A percentile compares a stretch with the other conserved stretches of the same genome.
Conservation (phyloP, 2,113 vertebrate species). For the Gila orcuttii region DNA sequence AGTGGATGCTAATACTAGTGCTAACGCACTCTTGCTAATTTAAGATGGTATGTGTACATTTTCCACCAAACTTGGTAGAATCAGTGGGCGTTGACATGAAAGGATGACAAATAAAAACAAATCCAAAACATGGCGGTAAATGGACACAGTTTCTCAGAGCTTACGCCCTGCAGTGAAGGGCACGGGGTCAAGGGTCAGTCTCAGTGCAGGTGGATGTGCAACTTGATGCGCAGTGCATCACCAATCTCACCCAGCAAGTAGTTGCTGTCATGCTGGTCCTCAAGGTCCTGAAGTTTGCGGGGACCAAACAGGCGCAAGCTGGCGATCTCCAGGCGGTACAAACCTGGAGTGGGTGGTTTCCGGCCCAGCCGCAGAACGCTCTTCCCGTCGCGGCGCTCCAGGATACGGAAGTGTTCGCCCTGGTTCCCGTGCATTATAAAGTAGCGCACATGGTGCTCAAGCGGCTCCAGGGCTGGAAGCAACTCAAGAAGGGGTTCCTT, state of each 20-base stretch:
- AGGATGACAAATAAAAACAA: conserved; percentile 17
- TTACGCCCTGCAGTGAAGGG: conserved; percentile 60
- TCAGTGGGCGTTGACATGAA: background rate
- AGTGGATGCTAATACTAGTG: background rate
- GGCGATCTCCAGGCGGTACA: conserved; percentile 84
- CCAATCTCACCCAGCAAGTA: conserved; percentile 84
- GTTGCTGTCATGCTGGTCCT: conserved; percentile 82
- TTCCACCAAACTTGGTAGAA: conserved; percentile 58
- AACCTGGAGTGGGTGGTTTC: conserved; percentile 76
- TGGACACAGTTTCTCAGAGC: conserved; percentile 73
- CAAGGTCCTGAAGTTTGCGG: conserved; percentile 78
- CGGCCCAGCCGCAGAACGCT: conserved; percentile 83
- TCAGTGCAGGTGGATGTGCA: conserved; percentile 90
- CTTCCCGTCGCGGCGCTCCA: conserved; percentile 80
- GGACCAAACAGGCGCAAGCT: conserved; percentile 82
- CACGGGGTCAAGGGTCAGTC: conserved; percentile 64
- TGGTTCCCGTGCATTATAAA: conserved; percentile 82
- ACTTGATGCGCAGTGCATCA: conserved; percentile 85
- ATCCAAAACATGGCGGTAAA: conserved; percentile 67
- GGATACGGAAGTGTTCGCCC: conserved; percentile 83
- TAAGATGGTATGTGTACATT: background rate
- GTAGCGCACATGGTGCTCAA: conserved; percentile 83
- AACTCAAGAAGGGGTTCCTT: conserved; percentile 88
- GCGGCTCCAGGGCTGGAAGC: conserved; percentile 81
- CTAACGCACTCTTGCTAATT: conserved; percentile 23